A percentile compares a stretch with the other conserved stretches of the same genome.
phyloP scores from a whole-genome alignment of 2,888 invertebrate species.

The Morpho helenor region DNA sequence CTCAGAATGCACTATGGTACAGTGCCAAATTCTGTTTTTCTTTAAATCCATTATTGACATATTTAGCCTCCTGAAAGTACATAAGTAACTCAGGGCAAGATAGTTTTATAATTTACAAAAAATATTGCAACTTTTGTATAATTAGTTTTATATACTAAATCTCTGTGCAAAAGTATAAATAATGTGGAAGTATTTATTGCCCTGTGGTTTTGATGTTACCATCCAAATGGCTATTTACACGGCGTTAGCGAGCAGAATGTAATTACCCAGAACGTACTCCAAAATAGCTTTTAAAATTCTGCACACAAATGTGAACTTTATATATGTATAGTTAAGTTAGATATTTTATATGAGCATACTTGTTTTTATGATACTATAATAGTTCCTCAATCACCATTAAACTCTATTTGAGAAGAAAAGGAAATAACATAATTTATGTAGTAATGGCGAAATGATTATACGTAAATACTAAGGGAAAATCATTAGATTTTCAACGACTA shows the following conservation, averaged over 20 bases:
- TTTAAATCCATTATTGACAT: no score
- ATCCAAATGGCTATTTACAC: conserved; percentile 22
- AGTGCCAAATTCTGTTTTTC: no score
- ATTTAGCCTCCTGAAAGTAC: no score
- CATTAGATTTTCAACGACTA: no score
- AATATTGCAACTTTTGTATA: not conserved
- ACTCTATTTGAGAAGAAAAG: conserved; percentile 22
- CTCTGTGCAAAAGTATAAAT: conserved; percentile 7
- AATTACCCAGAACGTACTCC: conserved; percentile 19
- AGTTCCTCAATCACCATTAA: conserved; percentile 23
- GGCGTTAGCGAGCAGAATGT: conserved; percentile 20
- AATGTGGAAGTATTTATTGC: conserved; percentile 13
- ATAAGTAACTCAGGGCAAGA: no score
- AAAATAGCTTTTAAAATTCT: conserved; percentile 15
- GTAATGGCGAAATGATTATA: conserved; percentile 25
- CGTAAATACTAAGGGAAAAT: conserved; percentile 5
- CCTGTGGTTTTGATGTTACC: conserved; percentile 18
- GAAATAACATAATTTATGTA: conserved; percentile 22
- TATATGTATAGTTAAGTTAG: not conserved
- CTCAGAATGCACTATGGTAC: no score
- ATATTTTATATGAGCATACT: not conserved
- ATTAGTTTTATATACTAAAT: conserved; percentile 3
- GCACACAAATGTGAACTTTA: conserved; percentile 3
- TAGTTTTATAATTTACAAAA: not conserved
- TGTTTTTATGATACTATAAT: conserved; percentile 11